Base-by-base conservation (phyloP, 1,140 invertebrate genomes). In the Pygmarrhopalites habei region DNA sequence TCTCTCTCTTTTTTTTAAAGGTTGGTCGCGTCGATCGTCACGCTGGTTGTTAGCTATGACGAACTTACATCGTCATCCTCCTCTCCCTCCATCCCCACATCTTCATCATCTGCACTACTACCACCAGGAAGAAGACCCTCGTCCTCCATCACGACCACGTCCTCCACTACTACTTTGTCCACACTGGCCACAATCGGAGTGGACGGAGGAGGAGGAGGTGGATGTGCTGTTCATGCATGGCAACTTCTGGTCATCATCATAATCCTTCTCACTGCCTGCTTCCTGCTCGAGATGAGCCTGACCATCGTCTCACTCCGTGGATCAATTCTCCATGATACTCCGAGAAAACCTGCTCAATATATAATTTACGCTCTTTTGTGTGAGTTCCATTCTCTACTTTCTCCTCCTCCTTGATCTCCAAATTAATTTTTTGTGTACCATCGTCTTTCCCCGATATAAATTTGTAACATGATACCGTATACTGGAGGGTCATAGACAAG, bases 331-430 rank as follows among this genome's bases (percentile, higher is more conserved):
- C 83, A 90, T 71, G 86, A 85, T 1, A 78, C 79, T 28, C 85
- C 85, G 1, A 77, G 90, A 51, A 80, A 82, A 44, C 82, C 85
- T 60, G 89, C 92, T 80, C 86, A 89, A 75, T 87, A 90, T 73
- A 79, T 92, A 21, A 83, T 93, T 56, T 93, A 93, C 77, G 74
- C 86, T 60, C 82, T 89, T 75, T 77, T 90, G 44, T 82, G 90
- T 92, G 79, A 83, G 82, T 2, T 23, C 2, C n/a, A 12, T 17
- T 35, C n/a, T 12, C 7, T 35, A 43, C 4, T 4, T 78, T 56
- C 49, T 25, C 21, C 32, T 43, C 25, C 44, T 17, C 29, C 26
- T 21, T 41, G 25, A 29, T 30, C 2, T 60, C 28, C 29, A 29
- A 19, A 60, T n/a, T 23, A 58, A 12, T 12, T 41, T 41, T n/a